A percentile compares a stretch with the other conserved stretches of the same genome.
These are phyloP conservation scores for Goniozus legneri DNA, from an alignment of 1,140 invertebrate species.

Conservation along the genomic window DNA sequence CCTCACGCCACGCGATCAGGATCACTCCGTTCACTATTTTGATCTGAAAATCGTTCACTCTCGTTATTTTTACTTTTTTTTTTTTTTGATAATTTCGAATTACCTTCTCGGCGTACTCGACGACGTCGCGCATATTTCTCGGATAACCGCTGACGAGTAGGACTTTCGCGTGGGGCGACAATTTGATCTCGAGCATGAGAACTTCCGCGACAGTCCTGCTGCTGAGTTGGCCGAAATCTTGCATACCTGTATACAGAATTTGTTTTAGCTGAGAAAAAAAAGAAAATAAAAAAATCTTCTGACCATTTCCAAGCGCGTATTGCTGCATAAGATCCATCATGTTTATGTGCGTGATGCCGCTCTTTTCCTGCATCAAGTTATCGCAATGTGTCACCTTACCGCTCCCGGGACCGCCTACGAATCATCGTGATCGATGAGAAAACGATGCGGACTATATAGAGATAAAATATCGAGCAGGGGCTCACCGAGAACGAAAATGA, in stretches of 20 bases:
- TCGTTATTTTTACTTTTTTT: not conserved
- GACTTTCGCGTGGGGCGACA: constrained; percentile 82
- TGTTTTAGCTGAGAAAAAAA: not conserved
- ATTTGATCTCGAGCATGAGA: constrained; percentile 91
- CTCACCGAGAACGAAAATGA: constrained; percentile 82
- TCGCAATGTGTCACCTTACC: constrained; percentile 92
- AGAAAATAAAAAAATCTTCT: constrained; percentile 11
- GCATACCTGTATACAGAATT: constrained; percentile 63
- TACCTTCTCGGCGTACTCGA: constrained; percentile 88
- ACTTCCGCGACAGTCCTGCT: constrained; percentile 85
- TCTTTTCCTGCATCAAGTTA: constrained; percentile 79
- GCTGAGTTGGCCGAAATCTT: constrained; percentile 77
- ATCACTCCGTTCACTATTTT: constrained; percentile 82
- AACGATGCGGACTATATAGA: too few species aligned
- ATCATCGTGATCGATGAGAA: too few species aligned
- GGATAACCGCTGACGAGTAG: constrained; percentile 96
- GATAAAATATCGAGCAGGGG: constrained; percentile 11
- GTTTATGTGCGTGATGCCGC: constrained; percentile 81
- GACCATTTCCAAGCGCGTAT: constrained; percentile 83
- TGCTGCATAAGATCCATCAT: constrained; percentile 86
- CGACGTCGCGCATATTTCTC: constrained; percentile 84
- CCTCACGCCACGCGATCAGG: constrained; percentile 79
- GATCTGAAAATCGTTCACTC: constrained; percentile 59
- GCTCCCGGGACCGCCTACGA: constrained; percentile 78
- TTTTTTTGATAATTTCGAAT: constrained; percentile 22